These are phyloP conservation scores for Nothura maculosa DNA, from an alignment of 2,797 vertebrate species.

Conservation along the genomic window DNA sequence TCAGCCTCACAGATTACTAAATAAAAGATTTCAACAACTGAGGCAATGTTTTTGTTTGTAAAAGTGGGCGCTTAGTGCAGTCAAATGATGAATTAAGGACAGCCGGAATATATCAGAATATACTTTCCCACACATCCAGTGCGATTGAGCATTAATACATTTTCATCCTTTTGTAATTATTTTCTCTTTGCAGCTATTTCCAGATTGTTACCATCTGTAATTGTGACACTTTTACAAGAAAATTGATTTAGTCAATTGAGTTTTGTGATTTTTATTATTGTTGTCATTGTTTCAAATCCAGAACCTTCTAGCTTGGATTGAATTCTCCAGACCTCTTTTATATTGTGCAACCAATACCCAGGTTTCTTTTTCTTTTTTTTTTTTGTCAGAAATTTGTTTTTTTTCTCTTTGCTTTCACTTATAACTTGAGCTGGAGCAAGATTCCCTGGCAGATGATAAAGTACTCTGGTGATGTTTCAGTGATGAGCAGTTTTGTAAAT, in stretches of 20 bases:
- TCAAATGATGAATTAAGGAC: constrained; percentile 77
- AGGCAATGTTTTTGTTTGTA: constrained; percentile 71
- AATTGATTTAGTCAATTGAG: constrained; percentile 66
- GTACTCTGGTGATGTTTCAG: constrained; percentile 52
- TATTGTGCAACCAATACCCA: constrained; percentile 70
- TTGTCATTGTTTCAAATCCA: constrained; percentile 77
- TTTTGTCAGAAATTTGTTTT: constrained; percentile 48
- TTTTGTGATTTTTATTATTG: constrained; percentile 73
- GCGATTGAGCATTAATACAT: constrained; percentile 62
- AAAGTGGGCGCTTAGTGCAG: constrained; percentile 66
- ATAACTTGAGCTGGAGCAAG: constrained; percentile 34
- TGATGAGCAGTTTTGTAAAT: constrained; percentile 67
- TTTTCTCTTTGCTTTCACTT: constrained; percentile 59
- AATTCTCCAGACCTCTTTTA: constrained; percentile 59
- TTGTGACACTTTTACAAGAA: constrained; percentile 77
- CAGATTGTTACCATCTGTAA: constrained; percentile 81
- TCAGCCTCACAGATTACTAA: constrained; percentile 63
- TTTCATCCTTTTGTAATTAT: constrained; percentile 77
- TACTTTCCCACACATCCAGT: constrained; percentile 75
- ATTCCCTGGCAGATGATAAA: constrained; percentile 59
- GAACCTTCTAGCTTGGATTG: constrained; percentile 75
- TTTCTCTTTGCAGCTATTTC: constrained; percentile 77
- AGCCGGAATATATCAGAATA: constrained; percentile 72
- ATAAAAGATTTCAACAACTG: constrained; percentile 71
- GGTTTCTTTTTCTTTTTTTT: constrained; percentile 9